A percentile compares a stretch with the other conserved stretches of the same genome.
phyloP scores from a whole-genome alignment of 2,888 invertebrate species.

The Phlogophora meticulosa region DNA sequence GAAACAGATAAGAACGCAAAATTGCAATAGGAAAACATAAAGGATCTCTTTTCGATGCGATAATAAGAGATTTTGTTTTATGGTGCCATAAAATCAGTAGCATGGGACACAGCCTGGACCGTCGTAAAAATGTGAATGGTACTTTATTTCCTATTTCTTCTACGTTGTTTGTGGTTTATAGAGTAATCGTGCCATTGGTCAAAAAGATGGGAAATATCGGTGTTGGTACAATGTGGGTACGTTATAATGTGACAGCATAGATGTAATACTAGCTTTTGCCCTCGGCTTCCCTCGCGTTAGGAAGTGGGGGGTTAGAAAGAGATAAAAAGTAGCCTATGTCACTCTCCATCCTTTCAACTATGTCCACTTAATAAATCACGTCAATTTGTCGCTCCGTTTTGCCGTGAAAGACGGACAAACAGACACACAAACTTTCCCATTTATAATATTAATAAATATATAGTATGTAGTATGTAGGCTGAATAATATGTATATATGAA shows the following conservation, averaged over 20 bases:
- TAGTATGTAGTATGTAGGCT: too few relatives aligned
- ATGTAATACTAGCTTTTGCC: too few relatives aligned
- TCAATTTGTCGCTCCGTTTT: too few relatives aligned
- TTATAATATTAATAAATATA: too few relatives aligned
- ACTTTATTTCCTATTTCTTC: conserved; percentile 35
- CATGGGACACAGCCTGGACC: conserved; percentile 27
- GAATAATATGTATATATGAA: too few relatives aligned
- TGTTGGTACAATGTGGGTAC: neutral
- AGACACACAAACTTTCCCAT: too few relatives aligned
- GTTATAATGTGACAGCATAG: neutral
- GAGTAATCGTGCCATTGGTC: conserved; percentile 4
- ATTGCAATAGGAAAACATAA: conserved; percentile 19
- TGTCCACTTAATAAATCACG: too few relatives aligned
- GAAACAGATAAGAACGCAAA: conserved; percentile 14
- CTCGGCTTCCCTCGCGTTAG: too few relatives aligned
- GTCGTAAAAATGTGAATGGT: conserved; percentile 42
- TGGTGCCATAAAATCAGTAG: conserved; percentile 33
- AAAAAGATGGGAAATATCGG: neutral
- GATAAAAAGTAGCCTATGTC: too few relatives aligned
- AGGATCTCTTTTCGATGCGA: conserved; percentile 22
- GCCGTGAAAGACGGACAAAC: too few relatives aligned
- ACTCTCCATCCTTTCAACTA: too few relatives aligned
- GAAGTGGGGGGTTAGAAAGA: too few relatives aligned
- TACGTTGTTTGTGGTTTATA: conserved; percentile 34
- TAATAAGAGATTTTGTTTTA: conserved; percentile 46